These are phyloP conservation scores for Monochamus saltuarius DNA, from an alignment of 1,140 invertebrate genomes.

Conservation along the genomic window DNA sequence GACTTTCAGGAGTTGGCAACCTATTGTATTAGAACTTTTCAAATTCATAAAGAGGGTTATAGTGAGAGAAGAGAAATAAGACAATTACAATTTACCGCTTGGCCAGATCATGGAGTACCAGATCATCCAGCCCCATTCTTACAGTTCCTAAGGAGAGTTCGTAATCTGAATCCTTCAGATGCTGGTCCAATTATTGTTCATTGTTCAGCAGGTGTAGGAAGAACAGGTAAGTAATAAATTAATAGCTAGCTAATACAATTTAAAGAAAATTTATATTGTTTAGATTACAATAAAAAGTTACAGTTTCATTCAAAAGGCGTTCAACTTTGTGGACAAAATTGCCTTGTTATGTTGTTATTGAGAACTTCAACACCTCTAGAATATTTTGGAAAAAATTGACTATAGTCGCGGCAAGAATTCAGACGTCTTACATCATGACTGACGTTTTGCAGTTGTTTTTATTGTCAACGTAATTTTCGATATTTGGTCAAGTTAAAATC, in stretches of 20 bases:
- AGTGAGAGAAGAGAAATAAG: constrained; percentile 91
- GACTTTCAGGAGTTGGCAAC: constrained; percentile 96
- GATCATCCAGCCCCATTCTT: constrained; percentile 98
- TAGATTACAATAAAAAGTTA: no score
- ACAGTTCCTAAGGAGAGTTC: constrained; percentile 93
- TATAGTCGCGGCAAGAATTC: no score
- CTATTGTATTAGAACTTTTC: constrained; percentile 97
- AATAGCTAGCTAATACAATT: no score
- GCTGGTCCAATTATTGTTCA: constrained; percentile 94
- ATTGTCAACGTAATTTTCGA: no score
- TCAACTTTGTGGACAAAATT: no score
- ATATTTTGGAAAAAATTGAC: no score
- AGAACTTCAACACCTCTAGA: no score
- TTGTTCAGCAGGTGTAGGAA: constrained; percentile 96
- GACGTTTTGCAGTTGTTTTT: no score
- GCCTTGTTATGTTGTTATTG: neutral
- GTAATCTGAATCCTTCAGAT: constrained; percentile 84
- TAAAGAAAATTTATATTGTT: no score
- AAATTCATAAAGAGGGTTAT: constrained; percentile 72
- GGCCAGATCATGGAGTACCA: constrained; percentile 99
- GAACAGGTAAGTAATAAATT: constrained; percentile 68
- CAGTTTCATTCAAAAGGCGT: no score
- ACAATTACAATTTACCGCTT: constrained; percentile 98
- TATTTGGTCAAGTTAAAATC: no score
- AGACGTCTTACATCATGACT: no score